phyloP scores from a whole-genome alignment of 2,113 vertebrate species.

The Chaetops frenatus region DNA sequence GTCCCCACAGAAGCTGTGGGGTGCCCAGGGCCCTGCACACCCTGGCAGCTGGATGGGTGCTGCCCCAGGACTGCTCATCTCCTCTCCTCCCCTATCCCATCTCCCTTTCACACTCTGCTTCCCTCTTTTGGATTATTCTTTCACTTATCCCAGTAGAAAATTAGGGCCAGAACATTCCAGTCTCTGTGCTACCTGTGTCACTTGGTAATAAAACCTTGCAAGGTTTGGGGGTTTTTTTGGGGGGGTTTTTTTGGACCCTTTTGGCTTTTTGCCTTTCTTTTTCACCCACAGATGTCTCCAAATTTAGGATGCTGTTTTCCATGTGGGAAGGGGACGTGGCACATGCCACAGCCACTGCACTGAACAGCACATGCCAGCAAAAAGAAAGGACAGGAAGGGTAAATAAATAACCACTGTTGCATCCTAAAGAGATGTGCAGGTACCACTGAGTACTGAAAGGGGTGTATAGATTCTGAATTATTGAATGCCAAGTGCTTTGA shows the following conservation, averaged over 20 bases:
- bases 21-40: neutral
- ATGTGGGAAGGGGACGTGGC: neutral
- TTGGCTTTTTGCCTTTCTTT: neutral
- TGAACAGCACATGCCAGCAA: neutral
- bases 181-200: fast-evolving
- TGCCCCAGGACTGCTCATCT: neutral
- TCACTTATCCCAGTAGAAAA: neutral
- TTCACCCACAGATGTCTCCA: neutral
- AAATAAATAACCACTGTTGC: neutral
- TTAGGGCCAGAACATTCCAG: fast-evolving
- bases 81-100: neutral
- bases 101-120: neutral
- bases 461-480: neutral
- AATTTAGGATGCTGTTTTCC: neutral
- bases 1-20: neutral
- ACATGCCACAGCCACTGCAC: neutral
- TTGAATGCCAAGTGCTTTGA: neutral
- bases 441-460: neutral
- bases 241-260: fast-evolving
- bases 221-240: too few relatives aligned
- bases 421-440: neutral
- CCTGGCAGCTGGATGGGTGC: fast-evolving
- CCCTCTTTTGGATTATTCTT: neutral
- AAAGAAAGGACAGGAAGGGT: neutral
- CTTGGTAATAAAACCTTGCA: neutral